Evolutionary conservation across 2,113 vertebrate species (phyloP).

Genomic region (Pitta sordida): DNA sequence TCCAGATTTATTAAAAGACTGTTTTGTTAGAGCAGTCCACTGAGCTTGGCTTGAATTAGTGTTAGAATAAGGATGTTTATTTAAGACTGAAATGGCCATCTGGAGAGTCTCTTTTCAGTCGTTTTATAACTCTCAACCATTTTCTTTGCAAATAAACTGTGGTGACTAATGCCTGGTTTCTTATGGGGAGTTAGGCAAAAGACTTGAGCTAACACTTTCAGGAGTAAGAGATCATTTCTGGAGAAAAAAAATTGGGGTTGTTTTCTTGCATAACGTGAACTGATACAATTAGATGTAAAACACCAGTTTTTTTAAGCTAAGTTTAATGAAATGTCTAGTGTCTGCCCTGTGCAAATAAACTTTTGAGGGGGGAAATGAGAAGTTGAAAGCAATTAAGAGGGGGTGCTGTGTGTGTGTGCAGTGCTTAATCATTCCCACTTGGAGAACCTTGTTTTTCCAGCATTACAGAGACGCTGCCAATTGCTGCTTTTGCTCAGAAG

Average conservation of each 20-base stretch:
- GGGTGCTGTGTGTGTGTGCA: constrained; percentile 32
- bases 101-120: constrained; percentile 50
- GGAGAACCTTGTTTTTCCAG: constrained; percentile 55
- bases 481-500: constrained; percentile 56
- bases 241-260: background rate
- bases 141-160: constrained; percentile 57
- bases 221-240: background rate
- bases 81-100: constrained; percentile 46
- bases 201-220: background rate
- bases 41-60: constrained; percentile 44
- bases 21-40: background rate
- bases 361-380: constrained; percentile 8
- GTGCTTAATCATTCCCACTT: constrained; percentile 43
- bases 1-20: constrained; percentile 21
- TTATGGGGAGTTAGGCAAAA: background rate
- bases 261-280: constrained; percentile 31
- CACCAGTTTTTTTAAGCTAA: background rate
- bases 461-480: constrained; percentile 5
- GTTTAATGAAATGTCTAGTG: constrained; percentile 45
- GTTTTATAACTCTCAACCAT: constrained; percentile 48
- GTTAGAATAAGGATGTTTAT: constrained; percentile 52
- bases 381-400: constrained; percentile 50
- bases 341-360: constrained; percentile 34
- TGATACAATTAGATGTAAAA: constrained; percentile 29
- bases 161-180: constrained; percentile 42